Conservation (phyloP, 2,888 invertebrate genomes). For the Chesias legatella region DNA sequence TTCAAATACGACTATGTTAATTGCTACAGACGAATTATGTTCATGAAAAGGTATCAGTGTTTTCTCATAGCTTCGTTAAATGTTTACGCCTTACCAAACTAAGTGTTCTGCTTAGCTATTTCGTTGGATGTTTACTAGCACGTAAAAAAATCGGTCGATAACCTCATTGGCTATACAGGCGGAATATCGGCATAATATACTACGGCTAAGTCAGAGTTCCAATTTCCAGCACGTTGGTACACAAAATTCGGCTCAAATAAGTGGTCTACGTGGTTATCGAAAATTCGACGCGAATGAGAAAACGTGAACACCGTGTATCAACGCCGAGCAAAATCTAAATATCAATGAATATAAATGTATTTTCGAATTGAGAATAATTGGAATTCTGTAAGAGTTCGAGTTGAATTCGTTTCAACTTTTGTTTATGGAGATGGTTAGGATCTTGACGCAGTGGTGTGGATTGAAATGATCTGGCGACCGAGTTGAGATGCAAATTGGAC, state of each 20-base stretch:
- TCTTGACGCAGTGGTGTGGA: too few species aligned
- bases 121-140: conserved; percentile 21
- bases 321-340: conserved; percentile 32
- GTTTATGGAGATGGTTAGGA: neutral
- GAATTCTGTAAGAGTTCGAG: conserved; percentile 23
- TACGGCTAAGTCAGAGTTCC: conserved; percentile 40
- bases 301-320: conserved; percentile 37
- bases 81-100: neutral
- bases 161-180: conserved; percentile 22
- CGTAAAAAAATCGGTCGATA: conserved; percentile 24
- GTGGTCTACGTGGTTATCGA: conserved; percentile 56
- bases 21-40: too few species aligned
- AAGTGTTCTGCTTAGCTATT: neutral
- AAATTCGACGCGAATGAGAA: conserved; percentile 44
- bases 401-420: conserved; percentile 14
- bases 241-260: conserved; percentile 61
- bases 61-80: too few species aligned
- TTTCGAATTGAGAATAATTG: conserved; percentile 30
- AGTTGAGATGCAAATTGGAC: too few species aligned
- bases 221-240: conserved; percentile 56
- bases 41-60: too few species aligned
- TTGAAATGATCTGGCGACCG: neutral
- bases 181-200: conserved; percentile 20
- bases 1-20: too few species aligned
- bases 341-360: conserved; percentile 33